phyloP scores from a whole-genome alignment of 1,140 invertebrate species.

The Drosophila ironensis region DNA sequence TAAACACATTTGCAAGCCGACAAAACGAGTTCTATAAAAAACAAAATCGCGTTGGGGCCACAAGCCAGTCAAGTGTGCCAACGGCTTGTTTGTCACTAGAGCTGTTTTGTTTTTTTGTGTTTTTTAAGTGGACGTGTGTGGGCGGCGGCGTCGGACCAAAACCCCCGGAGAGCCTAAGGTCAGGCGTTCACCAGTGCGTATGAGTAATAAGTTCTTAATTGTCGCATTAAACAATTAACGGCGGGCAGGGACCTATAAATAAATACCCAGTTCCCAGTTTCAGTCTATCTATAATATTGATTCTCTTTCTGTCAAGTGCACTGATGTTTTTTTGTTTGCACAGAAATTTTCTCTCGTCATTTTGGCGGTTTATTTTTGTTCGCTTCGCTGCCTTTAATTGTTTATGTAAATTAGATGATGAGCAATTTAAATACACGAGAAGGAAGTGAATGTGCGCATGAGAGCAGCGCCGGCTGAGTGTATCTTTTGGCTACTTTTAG shows the following conservation, averaged over 20 bases:
- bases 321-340: slow-evolving; percentile 31
- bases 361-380: slow-evolving; percentile 23
- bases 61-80: slow-evolving; percentile 47
- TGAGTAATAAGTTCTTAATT: slow-evolving; percentile 72
- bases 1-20: slow-evolving; percentile 10
- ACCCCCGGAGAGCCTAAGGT: slow-evolving; percentile 44
- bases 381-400: slow-evolving; percentile 60
- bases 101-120: slow-evolving; percentile 21
- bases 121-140: slow-evolving; percentile 31
- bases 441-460: slow-evolving; percentile 60
- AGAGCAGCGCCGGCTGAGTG: slow-evolving; percentile 2
- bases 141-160: slow-evolving; percentile 36
- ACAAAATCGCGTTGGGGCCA: slow-evolving; percentile 36
- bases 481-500: slow-evolving; percentile 41
- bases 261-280: slow-evolving; percentile 1
- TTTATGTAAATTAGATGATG: slow-evolving; percentile 77
- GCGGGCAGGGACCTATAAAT: not conserved
- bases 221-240: slow-evolving; percentile 65
- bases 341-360: slow-evolving; percentile 10
- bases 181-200: slow-evolving; percentile 73
- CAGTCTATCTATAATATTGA: not conserved
- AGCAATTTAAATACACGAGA: slow-evolving; percentile 61
- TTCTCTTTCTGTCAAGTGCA: slow-evolving; percentile 25
- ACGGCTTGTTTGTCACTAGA: slow-evolving; percentile 68
- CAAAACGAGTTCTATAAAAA: slow-evolving; percentile 64